Percentiles rank a stretch among this genome's conserved stretches.
These are phyloP conservation scores for Sminthurinus aureus DNA, from an alignment of 2,888 invertebrate genomes.

Conservation along the genomic window DNA sequence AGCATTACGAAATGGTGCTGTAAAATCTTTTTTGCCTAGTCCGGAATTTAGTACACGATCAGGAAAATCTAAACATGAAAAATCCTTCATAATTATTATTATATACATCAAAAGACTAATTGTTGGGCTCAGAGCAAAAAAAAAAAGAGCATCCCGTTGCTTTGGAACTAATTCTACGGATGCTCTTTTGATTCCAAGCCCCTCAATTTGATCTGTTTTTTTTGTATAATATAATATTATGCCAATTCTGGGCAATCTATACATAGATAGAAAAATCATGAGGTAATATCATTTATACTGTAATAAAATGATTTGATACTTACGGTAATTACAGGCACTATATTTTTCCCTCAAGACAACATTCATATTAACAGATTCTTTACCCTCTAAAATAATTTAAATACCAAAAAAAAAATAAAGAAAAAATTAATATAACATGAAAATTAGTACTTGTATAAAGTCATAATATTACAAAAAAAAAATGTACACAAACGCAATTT, in stretches of 20 bases:
- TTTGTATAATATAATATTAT: too few relatives aligned
- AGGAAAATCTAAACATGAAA: slow-evolving; percentile 34
- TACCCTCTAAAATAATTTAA: slow-evolving; percentile 17
- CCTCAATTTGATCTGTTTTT: too few relatives aligned
- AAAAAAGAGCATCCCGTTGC: too few relatives aligned
- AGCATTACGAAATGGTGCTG: slow-evolving; percentile 34
- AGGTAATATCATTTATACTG: neutral
- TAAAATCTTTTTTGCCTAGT: slow-evolving; percentile 36
- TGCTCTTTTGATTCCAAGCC: too few relatives aligned
- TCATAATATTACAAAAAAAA: neutral
- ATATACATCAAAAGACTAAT: too few relatives aligned
- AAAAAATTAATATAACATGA: neutral
- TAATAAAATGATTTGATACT: neutral
- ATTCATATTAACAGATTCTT: slow-evolving; percentile 39
- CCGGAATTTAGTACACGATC: slow-evolving; percentile 36
- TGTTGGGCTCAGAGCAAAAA: too few relatives aligned
- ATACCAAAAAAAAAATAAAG: neutral
- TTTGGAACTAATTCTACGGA: too few relatives aligned
- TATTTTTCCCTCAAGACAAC: slow-evolving; percentile 27
- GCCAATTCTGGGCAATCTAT: too few relatives aligned
- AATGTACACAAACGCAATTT: neutral
- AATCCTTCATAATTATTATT: too few relatives aligned
- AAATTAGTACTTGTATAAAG: neutral
- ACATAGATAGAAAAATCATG: too few relatives aligned
- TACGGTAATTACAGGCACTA: slow-evolving; percentile 29